phyloP scores from a whole-genome alignment of 2,113 vertebrate genomes.

The Hassar affinis region DNA sequence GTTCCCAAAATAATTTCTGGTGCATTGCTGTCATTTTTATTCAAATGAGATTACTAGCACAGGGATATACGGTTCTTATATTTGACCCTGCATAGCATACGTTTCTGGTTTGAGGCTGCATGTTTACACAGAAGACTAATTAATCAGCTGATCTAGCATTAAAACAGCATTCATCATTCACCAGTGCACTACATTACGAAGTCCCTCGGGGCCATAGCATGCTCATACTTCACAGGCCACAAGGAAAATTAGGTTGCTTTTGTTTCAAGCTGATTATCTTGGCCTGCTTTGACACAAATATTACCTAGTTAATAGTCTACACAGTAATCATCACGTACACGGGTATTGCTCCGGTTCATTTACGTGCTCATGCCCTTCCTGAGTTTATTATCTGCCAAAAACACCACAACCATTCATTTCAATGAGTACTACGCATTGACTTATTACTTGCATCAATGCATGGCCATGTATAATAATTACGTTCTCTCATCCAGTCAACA shows the following conservation, averaged over 20 bases:
- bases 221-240: background rate
- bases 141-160: slow-evolving; percentile 10
- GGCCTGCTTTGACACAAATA: background rate
- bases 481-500: background rate
- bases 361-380: background rate
- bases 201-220: background rate
- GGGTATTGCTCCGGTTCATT: background rate
- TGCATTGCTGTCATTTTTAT: background rate
- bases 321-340: background rate
- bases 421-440: background rate
- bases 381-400: background rate
- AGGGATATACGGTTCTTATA: background rate
- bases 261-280: background rate
- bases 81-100: slow-evolving; percentile 2
- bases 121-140: background rate
- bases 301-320: background rate
- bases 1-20: background rate
- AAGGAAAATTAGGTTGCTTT: background rate
- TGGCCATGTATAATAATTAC: background rate
- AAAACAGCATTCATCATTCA: background rate
- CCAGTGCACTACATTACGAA: background rate
- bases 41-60: background rate
- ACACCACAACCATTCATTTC: background rate
- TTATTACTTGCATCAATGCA: background rate
- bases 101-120: background rate